phyloP scores from a whole-genome alignment of 2,888 invertebrate species.

The Xiphydria camelus region DNA sequence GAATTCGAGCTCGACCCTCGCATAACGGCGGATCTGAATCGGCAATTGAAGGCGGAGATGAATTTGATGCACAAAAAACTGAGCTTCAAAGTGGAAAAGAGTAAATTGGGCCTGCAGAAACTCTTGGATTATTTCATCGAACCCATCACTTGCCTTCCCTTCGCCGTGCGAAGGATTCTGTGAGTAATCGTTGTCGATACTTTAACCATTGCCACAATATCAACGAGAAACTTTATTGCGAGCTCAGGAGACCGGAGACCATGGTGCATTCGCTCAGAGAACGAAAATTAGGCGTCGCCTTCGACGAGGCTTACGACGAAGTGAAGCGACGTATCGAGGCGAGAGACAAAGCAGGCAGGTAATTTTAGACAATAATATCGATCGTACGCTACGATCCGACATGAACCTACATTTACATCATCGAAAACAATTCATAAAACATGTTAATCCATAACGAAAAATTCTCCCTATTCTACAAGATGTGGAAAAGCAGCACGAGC shows the following conservation, averaged over 20 bases:
- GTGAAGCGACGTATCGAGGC: constrained; percentile 65
- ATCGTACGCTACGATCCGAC: no score
- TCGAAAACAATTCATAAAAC: no score
- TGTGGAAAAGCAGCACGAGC: no score
- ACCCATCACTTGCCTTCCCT: constrained; percentile 59
- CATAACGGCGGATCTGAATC: constrained; percentile 66
- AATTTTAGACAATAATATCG: constrained; percentile 47
- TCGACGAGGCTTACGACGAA: constrained; percentile 62
- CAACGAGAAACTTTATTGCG: not conserved
- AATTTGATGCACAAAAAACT: constrained; percentile 68
- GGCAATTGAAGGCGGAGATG: constrained; percentile 65
- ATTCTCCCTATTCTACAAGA: no score
- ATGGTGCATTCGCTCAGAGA: constrained; percentile 67
- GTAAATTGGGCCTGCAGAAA: constrained; percentile 66
- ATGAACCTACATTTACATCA: no score
- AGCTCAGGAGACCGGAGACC: constrained; percentile 33
- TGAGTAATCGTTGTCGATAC: constrained; percentile 24
- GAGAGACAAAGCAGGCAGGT: constrained; percentile 64
- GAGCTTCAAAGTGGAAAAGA: constrained; percentile 73
- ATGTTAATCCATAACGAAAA: no score
- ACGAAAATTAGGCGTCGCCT: constrained; percentile 64
- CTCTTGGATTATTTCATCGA: constrained; percentile 70
- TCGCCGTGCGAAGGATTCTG: constrained; percentile 47
- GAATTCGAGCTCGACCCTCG: constrained; percentile 71
- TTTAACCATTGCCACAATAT: not conserved